These are phyloP conservation scores for Megathymus violae DNA, from an alignment of 1,140 invertebrate genomes.

Conservation along the genomic window DNA sequence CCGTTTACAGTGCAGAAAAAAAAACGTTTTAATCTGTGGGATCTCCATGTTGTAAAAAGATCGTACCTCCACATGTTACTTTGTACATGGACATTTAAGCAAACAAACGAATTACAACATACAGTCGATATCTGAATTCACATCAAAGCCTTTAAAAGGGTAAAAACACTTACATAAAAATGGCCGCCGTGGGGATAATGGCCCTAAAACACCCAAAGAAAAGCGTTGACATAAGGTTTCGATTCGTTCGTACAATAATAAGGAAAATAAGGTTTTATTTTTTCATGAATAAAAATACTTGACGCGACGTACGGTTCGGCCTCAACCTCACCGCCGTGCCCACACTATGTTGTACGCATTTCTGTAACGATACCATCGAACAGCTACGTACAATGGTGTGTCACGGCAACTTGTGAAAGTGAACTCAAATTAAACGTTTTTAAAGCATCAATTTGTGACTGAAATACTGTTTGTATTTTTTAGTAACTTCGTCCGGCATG, in stretches of 20 bases:
- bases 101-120: too few species aligned
- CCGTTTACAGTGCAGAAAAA: too few species aligned
- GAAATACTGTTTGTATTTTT: too few species aligned
- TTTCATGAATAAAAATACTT: constrained; percentile 22
- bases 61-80: too few species aligned
- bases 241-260: constrained; percentile 23
- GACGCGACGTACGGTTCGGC: neutral
- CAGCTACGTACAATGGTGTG: neutral
- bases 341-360: constrained; percentile 5
- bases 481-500: too few species aligned
- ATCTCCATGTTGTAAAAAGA: too few species aligned
- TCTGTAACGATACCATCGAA: constrained; percentile 11
- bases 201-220: constrained; percentile 22
- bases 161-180: constrained; percentile 19
- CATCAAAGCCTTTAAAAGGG: constrained; percentile 13
- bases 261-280: constrained; percentile 20
- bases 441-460: too few species aligned
- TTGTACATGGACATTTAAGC: too few species aligned
- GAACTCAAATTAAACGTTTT: neutral
- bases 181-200: constrained; percentile 16
- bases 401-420: neutral
- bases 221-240: constrained; percentile 22
- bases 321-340: constrained; percentile 1
- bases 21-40: too few species aligned
- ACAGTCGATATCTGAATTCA: constrained; percentile 16